Evolutionary conservation across 1,140 invertebrate genomes (phyloP).

Genomic region (Drosophila bifasciata): DNA sequence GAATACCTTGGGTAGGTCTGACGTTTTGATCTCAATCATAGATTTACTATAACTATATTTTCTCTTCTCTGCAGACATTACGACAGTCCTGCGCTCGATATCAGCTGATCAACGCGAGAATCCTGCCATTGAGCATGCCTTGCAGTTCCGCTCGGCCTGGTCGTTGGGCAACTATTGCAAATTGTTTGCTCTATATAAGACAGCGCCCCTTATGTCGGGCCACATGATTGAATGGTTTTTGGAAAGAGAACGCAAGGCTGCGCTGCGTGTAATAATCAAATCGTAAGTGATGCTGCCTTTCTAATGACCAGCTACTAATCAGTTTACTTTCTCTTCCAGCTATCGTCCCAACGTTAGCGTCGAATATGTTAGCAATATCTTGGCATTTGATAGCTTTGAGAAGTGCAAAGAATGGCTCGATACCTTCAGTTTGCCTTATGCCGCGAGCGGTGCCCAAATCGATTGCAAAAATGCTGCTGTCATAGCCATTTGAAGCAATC

Average conservation of each 20-base stretch:
- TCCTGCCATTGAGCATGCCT: constrained; percentile 93
- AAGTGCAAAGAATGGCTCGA: constrained; percentile 94
- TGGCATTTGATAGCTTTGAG: constrained; percentile 93
- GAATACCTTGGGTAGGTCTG: constrained; percentile 94
- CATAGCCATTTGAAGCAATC: constrained; percentile 62
- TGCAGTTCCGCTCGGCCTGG: constrained; percentile 95
- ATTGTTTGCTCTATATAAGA: constrained; percentile 95
- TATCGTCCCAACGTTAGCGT: constrained; percentile 95
- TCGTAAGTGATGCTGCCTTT: constrained; percentile 90
- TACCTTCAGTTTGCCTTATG: constrained; percentile 91
- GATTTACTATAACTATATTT: constrained; percentile 5
- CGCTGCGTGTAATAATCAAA: constrained; percentile 96
- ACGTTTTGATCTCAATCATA: background rate
- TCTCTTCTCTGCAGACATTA: constrained; percentile 91
- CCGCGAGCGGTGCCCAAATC: constrained; percentile 84
- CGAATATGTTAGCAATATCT: constrained; percentile 92
- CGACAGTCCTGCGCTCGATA: constrained; percentile 93
- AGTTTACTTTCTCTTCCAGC: constrained; percentile 87
- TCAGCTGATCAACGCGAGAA: constrained; percentile 91
- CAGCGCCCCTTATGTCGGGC: constrained; percentile 96
- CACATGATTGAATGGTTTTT: constrained; percentile 99
- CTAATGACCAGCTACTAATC: background rate
- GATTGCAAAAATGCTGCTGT: constrained; percentile 80
- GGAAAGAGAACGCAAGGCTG: constrained; percentile 94
- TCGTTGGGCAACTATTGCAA: constrained; percentile 94